Percentiles rank a stretch among this genome's conserved stretches.
phyloP scores from a whole-genome alignment of 2,113 vertebrate species.

The Pantherophis guttatus region DNA sequence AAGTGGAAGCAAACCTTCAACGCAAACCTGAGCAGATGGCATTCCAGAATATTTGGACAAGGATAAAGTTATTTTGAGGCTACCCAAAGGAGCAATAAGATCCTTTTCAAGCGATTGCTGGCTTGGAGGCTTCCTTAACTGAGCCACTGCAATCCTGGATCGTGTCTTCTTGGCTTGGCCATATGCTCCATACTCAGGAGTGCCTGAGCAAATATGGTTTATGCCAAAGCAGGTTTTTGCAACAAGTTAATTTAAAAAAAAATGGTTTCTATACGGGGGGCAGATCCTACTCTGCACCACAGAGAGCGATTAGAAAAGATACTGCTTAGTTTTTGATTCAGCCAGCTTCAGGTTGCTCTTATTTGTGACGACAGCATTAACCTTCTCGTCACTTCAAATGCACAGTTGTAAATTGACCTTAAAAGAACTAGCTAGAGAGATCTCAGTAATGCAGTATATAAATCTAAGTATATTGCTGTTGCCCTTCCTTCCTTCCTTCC shows the following conservation, averaged over 20 bases:
- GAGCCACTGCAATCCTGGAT: neutral
- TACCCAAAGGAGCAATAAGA: slow-evolving; percentile 18
- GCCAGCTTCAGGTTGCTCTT: slow-evolving; percentile 32
- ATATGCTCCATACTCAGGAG: slow-evolving; percentile 25
- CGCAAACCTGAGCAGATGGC: neutral
- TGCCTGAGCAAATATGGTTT: slow-evolving; percentile 49
- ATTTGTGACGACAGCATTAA: slow-evolving; percentile 42
- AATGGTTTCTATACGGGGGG: slow-evolving; percentile 54
- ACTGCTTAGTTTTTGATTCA: slow-evolving; percentile 63
- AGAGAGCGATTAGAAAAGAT: slow-evolving; percentile 54
- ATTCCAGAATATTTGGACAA: slow-evolving; percentile 1
- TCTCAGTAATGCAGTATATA: no score
- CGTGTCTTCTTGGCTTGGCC: slow-evolving; percentile 20
- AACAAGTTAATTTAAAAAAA: slow-evolving; percentile 50
- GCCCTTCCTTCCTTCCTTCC: no score
- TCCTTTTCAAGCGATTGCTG: neutral
- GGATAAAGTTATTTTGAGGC: slow-evolving; percentile 31
- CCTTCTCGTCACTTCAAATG: slow-evolving; percentile 25
- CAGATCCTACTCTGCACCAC: slow-evolving; percentile 52
- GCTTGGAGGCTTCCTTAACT: slow-evolving; percentile 40
- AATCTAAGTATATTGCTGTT: no score
- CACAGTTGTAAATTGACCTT: slow-evolving; percentile 48
- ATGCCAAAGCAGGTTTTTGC: slow-evolving; percentile 49
- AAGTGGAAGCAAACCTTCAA: neutral
- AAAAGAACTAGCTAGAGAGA: neutral